Base-by-base conservation (phyloP, 92 coral and sea anemone species). In the Muricea muricata region DNA sequence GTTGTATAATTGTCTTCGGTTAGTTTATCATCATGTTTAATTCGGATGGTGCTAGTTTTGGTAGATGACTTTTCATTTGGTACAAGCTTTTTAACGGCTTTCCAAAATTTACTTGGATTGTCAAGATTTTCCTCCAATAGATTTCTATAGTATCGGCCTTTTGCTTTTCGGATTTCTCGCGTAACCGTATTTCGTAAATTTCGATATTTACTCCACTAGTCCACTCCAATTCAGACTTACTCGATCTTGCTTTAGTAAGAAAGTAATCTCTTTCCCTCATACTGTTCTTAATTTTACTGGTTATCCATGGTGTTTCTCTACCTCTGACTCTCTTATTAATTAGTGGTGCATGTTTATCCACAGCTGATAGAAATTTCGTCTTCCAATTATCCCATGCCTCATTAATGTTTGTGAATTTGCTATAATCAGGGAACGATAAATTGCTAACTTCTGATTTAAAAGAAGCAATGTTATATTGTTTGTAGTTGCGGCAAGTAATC, bases 401-500 rank as follows among this genome's bases (percentile, higher is more conserved):
- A 12, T 45, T 45, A 45, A 45, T 45, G 50, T 45, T 45, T 12
- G 50, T 45, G 14, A 45, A 45, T 45, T 45, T 45, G 50, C 50
- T 45, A 45, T 45, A 45, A 45, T 45, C 67, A 18, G 67, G 67
- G 25, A 58, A 58, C 67, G 67, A 58, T 55, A 55, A 55, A 4
- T 55, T 55, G 65, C 65, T 55, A 55, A 55, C 65, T 6, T 55
- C 65, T 55, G 65, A 55, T 58, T 58, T 58, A 58, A 58, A 58
- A 18, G 25, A 58, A 58, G 67, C 24, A 58, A 58, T 58, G 67
- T 4, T 33, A 37, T 79, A 79, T 55, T 79, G 37, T 6, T 65
- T 68, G 67, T 79, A 79, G 52, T 79, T 79, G 63, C 84, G 26
- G 29, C 84, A 79, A 18, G 39, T 55, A 30, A 79, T 79, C 12